Evolutionary conservation across 2,888 invertebrate species (phyloP).

Genomic region (Habrosyne pyritoides): DNA sequence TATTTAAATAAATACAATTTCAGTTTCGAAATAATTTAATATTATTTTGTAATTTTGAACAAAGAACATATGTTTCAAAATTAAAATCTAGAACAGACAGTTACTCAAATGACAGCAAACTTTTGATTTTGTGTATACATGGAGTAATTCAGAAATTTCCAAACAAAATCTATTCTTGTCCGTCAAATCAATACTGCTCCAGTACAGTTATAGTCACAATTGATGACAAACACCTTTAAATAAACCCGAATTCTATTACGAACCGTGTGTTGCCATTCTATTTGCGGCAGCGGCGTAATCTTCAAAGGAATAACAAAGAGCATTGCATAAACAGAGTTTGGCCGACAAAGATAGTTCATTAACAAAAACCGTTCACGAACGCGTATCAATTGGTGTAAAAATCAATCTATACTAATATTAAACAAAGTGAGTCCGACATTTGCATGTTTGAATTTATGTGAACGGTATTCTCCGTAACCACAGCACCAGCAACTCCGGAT

Average conservation of each 20-base stretch:
- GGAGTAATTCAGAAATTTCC: slow-evolving; percentile 8
- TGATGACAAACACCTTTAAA: slow-evolving; percentile 6
- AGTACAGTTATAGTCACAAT: neutral
- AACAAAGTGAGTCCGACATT: no score
- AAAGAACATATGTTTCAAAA: no score
- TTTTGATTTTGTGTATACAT: no score
- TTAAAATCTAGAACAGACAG: no score
- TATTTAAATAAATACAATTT: no score
- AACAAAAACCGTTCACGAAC: neutral
- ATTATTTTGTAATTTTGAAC: no score
- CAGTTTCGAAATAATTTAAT: no score
- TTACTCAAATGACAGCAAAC: no score
- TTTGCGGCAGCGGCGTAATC: neutral
- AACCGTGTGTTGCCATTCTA: neutral
- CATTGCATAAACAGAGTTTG: slow-evolving; percentile 3
- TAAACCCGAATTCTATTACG: neutral
- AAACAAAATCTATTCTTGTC: neutral
- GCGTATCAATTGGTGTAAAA: neutral
- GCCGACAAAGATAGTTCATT: neutral
- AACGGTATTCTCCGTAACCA: no score
- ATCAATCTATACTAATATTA: no score
- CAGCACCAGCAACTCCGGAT: no score
- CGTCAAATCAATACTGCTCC: neutral
- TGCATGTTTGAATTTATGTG: no score
- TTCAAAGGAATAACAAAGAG: slow-evolving; percentile 10